Conservation (phyloP, 2,113 vertebrate genomes). For the Elachura formosa region DNA sequence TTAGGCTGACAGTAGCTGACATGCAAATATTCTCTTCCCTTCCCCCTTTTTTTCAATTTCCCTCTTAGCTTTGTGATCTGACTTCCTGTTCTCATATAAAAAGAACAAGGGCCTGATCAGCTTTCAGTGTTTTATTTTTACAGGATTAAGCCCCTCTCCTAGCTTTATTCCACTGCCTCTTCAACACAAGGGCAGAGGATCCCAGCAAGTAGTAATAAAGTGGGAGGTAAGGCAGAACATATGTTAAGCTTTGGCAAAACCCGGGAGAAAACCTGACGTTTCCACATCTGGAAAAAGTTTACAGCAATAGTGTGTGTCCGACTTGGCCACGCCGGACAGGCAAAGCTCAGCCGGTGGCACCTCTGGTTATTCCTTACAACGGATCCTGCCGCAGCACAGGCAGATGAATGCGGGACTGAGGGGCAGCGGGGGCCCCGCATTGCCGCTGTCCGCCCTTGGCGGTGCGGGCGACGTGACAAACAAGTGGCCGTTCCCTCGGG, state of each 20-base stretch:
- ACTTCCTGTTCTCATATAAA: slow-evolving; percentile 42
- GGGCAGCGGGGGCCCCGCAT: no score
- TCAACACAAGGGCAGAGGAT: background rate
- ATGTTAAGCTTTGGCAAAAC: background rate
- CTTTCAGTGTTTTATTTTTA: background rate
- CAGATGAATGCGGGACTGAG: background rate
- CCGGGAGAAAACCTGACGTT: background rate
- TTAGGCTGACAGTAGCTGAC: background rate
- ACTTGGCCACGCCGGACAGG: background rate
- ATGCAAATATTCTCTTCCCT: background rate
- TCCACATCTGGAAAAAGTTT: background rate
- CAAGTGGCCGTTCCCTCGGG: fast-evolving
- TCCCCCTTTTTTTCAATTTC: slow-evolving; percentile 33
- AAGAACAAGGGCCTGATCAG: background rate
- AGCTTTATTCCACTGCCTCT: background rate
- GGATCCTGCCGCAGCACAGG: background rate
- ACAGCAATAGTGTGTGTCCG: background rate
- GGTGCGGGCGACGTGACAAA: background rate
- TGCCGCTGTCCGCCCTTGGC: fast-evolving
- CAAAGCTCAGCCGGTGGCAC: background rate
- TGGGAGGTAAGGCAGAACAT: fast-evolving
- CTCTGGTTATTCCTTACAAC: background rate
- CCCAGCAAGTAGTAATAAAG: fast-evolving
- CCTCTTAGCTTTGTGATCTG: background rate
- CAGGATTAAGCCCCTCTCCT: background rate